These are phyloP conservation scores for Chromobotia macracanthus DNA, from an alignment of 2,797 vertebrate genomes.

Conservation along the genomic window DNA sequence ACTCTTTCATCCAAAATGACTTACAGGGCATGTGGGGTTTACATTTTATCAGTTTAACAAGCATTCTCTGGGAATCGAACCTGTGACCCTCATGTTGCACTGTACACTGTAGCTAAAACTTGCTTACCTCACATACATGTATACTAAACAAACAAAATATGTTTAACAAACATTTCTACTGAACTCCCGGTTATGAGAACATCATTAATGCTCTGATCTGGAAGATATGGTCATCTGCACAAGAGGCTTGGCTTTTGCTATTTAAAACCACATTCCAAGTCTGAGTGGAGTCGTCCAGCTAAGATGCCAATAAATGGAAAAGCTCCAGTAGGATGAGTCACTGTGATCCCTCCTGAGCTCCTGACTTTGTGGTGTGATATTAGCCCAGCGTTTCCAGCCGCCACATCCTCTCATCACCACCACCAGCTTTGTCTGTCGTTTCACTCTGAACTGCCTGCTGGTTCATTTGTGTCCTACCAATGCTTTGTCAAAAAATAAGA, in stretches of 20 bases:
- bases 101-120: neutral
- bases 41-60: neutral
- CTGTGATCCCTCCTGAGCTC: slow-evolving; percentile 66
- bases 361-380: slow-evolving; percentile 67
- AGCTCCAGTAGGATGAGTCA: slow-evolving; percentile 72
- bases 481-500: slow-evolving; percentile 70
- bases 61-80: no score
- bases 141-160: neutral
- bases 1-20: neutral
- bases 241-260: slow-evolving; percentile 24
- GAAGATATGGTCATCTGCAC: neutral
- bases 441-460: slow-evolving; percentile 62
- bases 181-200: neutral
- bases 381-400: slow-evolving; percentile 59
- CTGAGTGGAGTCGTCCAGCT: slow-evolving; percentile 31
- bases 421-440: slow-evolving; percentile 50
- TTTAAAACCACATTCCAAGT: slow-evolving; percentile 44
- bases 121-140: neutral
- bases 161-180: slow-evolving; percentile 5
- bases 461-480: slow-evolving; percentile 62
- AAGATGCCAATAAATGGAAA: slow-evolving; percentile 72
- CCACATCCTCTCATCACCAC: slow-evolving; percentile 42
- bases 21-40: neutral
- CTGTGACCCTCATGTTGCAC: no score
- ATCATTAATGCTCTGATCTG: neutral